These are phyloP conservation scores for Notocelia uddmanniana DNA, from an alignment of 2,888 invertebrate genomes.

Conservation along the genomic window DNA sequence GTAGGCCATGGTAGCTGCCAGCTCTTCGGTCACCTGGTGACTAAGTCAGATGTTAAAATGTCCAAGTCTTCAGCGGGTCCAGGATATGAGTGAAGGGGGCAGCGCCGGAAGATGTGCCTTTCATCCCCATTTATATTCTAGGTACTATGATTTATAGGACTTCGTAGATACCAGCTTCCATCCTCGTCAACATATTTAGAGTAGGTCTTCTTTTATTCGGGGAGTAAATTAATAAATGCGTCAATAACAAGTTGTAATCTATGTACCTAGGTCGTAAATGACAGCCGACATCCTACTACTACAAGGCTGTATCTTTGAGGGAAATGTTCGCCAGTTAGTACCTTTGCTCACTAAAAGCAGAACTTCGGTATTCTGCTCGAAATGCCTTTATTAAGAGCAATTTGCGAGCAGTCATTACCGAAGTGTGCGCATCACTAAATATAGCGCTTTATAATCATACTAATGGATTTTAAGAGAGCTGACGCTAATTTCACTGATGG, in stretches of 20 bases:
- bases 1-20: no score
- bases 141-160: no score
- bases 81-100: no score
- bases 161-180: no score
- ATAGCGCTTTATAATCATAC: conserved; percentile 44
- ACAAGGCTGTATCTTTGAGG: background rate
- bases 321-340: conserved; percentile 1
- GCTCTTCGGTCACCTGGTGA: no score
- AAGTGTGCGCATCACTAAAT: conserved; percentile 44
- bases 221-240: background rate
- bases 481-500: conserved; percentile 13
- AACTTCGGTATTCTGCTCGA: conserved; percentile 7
- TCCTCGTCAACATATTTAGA: background rate
- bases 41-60: no score
- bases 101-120: no score
- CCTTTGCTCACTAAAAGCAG: background rate
- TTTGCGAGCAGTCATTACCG: conserved; percentile 43
- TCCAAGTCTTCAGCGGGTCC: no score
- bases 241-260: background rate
- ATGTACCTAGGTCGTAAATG: conserved; percentile 11
- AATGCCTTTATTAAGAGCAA: conserved; percentile 43
- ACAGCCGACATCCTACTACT: background rate
- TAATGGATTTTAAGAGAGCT: conserved; percentile 42
- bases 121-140: no score
- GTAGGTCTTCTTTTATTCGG: background rate